These are phyloP conservation scores for Pagrus major DNA, from an alignment of 2,113 vertebrate genomes.

Conservation along the genomic window DNA sequence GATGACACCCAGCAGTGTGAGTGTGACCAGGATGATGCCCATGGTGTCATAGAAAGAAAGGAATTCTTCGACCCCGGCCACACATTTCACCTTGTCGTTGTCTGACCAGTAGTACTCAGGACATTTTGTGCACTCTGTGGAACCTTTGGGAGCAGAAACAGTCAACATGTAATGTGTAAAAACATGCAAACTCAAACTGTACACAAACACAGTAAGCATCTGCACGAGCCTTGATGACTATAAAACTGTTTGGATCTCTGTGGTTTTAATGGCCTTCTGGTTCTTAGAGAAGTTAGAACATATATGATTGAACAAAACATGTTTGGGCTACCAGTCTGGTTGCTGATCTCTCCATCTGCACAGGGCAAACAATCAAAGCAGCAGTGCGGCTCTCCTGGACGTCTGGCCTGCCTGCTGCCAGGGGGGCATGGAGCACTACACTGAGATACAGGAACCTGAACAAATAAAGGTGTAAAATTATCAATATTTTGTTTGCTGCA, in stretches of 20 bases:
- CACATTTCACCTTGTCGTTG: constrained; percentile 72
- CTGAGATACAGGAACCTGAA: constrained; percentile 80
- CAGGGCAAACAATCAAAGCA: constrained; percentile 85
- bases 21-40: constrained; percentile 77
- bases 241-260: not conserved
- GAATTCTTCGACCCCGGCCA: constrained; percentile 81
- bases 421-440: constrained; percentile 77
- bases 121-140: constrained; percentile 81
- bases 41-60: constrained; percentile 82
- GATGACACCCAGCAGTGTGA: constrained; percentile 77
- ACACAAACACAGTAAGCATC: no score
- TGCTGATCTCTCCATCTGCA: constrained; percentile 83
- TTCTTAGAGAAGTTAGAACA: not conserved
- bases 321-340: constrained; percentile 70
- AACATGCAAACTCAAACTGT: no score
- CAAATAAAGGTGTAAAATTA: not conserved
- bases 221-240: no score
- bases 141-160: constrained; percentile 66
- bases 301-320: not conserved
- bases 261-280: not conserved
- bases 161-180: not conserved
- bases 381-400: constrained; percentile 73
- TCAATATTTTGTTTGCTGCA: not conserved
- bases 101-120: constrained; percentile 82
- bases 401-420: constrained; percentile 78